A percentile compares a stretch with the other conserved stretches of the same genome.
Evolutionary conservation across 2,888 invertebrate species (phyloP).

Genomic region (Crioceris asparagi): DNA sequence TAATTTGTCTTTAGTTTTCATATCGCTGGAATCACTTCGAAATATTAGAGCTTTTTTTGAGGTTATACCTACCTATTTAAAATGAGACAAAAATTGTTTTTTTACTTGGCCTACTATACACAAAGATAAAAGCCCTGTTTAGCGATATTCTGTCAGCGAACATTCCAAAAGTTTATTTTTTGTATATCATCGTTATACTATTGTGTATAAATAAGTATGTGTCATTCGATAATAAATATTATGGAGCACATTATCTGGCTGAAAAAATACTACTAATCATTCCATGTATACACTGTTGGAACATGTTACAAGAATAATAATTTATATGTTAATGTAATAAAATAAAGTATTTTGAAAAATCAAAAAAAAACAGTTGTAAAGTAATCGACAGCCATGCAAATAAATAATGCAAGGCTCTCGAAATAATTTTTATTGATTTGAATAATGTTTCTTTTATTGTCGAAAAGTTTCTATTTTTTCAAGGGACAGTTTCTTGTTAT

Average conservation of each 20-base stretch:
- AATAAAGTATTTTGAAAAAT: slow-evolving; percentile 38
- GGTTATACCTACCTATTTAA: too few relatives aligned
- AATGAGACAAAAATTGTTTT: too few relatives aligned
- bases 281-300: slow-evolving; percentile 42
- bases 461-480: slow-evolving; percentile 43
- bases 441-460: slow-evolving; percentile 40
- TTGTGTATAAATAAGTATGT: slow-evolving; percentile 17
- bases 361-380: slow-evolving; percentile 35
- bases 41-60: too few relatives aligned
- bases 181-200: slow-evolving; percentile 33
- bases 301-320: slow-evolving; percentile 40
- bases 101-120: neutral
- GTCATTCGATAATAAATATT: slow-evolving; percentile 36
- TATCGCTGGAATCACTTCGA: too few relatives aligned
- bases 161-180: slow-evolving; percentile 35
- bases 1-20: too few relatives aligned
- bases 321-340: slow-evolving; percentile 42
- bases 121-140: slow-evolving; percentile 22
- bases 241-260: slow-evolving; percentile 42
- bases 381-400: slow-evolving; percentile 18
- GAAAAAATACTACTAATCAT: slow-evolving; percentile 33
- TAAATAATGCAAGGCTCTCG: slow-evolving; percentile 21
- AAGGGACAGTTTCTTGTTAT: slow-evolving; percentile 47
- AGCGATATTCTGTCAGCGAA: slow-evolving; percentile 31
- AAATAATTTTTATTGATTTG: slow-evolving; percentile 34